Evolutionary conservation across 2,888 invertebrate genomes (phyloP).

Genomic region (Trichopria drosophilae): DNA sequence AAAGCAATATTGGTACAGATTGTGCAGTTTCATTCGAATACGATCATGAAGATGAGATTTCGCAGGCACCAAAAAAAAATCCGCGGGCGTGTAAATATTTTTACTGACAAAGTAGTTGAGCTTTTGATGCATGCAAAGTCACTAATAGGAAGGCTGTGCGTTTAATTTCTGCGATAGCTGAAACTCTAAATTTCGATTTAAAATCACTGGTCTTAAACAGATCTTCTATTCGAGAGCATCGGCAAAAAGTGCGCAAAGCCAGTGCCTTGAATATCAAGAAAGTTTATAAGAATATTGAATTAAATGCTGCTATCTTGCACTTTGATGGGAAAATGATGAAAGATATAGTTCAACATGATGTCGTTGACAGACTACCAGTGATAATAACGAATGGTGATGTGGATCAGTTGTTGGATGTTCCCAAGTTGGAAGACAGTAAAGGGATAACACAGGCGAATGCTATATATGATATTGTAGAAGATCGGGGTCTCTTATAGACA

Average conservation of each 20-base stretch:
- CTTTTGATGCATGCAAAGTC: too few species aligned
- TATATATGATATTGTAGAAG: constrained; percentile 20
- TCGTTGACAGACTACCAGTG: constrained; percentile 33
- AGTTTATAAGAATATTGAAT: constrained; percentile 18
- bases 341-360: constrained; percentile 12
- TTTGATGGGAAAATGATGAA: constrained; percentile 39
- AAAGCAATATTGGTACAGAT: too few species aligned
- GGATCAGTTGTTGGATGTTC: constrained; percentile 34
- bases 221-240: too few species aligned
- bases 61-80: too few species aligned
- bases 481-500: constrained; percentile 33
- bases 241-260: constrained; percentile 20
- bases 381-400: constrained; percentile 26
- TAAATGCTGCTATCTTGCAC: constrained; percentile 25
- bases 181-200: too few species aligned
- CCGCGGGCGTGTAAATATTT: too few species aligned
- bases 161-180: too few species aligned
- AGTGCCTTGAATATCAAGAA: constrained; percentile 17
- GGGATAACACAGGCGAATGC: constrained; percentile 30
- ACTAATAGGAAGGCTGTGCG: too few species aligned
- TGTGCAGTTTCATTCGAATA: too few species aligned
- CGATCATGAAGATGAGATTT: too few species aligned
- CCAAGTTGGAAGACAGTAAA: constrained; percentile 20
- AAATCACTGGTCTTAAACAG: too few species aligned
- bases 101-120: too few species aligned